Evolutionary conservation across 2,888 invertebrate genomes (phyloP).

Genomic region (Alsophila aescularia): DNA sequence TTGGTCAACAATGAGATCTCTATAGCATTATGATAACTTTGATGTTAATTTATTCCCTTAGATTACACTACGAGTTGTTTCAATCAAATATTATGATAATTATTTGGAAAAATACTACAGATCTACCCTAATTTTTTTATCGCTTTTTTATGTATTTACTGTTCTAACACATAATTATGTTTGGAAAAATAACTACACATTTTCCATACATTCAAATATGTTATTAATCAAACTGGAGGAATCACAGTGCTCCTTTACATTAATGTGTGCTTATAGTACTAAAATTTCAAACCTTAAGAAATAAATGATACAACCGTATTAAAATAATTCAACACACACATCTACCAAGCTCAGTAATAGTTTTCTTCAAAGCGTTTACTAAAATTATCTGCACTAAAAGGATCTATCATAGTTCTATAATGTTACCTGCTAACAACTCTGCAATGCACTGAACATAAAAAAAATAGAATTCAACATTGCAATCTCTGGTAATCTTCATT

Average conservation of each 20-base stretch:
- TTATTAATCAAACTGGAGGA: constrained; percentile 31
- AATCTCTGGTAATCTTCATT: constrained; percentile 74
- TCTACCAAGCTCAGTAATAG: constrained; percentile 58
- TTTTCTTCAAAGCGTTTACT: constrained; percentile 63
- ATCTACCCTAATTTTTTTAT: constrained; percentile 64
- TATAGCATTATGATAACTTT: constrained; percentile 75
- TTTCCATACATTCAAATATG: constrained; percentile 49
- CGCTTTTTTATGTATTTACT: constrained; percentile 62
- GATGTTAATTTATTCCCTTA: constrained; percentile 68
- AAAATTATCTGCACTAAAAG: constrained; percentile 56
- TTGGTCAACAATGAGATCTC: constrained; percentile 84
- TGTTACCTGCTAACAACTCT: constrained; percentile 52
- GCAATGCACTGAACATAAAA: constrained; percentile 70
- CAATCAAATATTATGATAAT: constrained; percentile 67
- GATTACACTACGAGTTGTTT: constrained; percentile 62
- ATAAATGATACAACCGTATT: constrained; percentile 64
- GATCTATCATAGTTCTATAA: constrained; percentile 50
- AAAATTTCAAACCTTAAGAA: constrained; percentile 62
- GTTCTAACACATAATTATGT: constrained; percentile 54
- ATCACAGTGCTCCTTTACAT: constrained; percentile 36
- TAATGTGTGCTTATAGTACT: constrained; percentile 57
- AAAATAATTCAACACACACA: constrained; percentile 66
- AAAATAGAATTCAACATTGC: constrained; percentile 81
- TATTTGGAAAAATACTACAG: constrained; percentile 68
- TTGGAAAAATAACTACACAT: constrained; percentile 54